Evolutionary conservation across 2,113 vertebrate species (phyloP).

Genomic region (Heteronetta atricapilla): DNA sequence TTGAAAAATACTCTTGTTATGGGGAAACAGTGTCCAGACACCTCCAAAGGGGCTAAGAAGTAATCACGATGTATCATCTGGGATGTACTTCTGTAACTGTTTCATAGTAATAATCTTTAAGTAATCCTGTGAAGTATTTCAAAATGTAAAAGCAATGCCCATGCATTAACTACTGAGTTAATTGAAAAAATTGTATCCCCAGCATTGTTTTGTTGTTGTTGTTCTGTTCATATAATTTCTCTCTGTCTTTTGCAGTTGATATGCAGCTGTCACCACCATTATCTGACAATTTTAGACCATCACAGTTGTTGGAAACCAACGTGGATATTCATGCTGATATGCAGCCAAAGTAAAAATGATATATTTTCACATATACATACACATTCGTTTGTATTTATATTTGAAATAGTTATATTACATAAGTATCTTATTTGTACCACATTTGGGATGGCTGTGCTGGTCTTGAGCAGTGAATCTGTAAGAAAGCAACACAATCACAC

Average conservation of each 20-base stretch:
- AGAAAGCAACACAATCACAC: not conserved
- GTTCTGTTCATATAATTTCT: not conserved
- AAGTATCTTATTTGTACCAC: not conserved
- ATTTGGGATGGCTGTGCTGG: not conserved
- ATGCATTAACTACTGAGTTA: not conserved
- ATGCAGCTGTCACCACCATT: slow-evolving; percentile 30
- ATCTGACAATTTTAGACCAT: slow-evolving; percentile 4
- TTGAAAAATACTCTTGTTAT: not conserved
- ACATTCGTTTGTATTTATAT: not conserved
- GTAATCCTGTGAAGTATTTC: not conserved
- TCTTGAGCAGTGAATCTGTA: not conserved
- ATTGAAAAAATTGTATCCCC: not conserved
- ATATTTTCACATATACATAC: not conserved
- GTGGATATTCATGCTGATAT: slow-evolving; percentile 51
- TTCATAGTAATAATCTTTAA: not conserved
- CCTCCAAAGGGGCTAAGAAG: not conserved
- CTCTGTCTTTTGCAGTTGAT: slow-evolving; percentile 58
- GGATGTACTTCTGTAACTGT: not conserved
- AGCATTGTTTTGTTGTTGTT: not conserved
- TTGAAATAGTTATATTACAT: not conserved
- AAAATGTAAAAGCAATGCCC: not conserved
- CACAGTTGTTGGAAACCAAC: slow-evolving; percentile 46
- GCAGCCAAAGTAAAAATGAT: slow-evolving; percentile 54
- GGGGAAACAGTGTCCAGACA: not conserved
- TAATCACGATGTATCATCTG: not conserved